These are phyloP conservation scores for Galagoides demidoff DNA, from an alignment of 2,797 vertebrate genomes.

Conservation along the genomic window DNA sequence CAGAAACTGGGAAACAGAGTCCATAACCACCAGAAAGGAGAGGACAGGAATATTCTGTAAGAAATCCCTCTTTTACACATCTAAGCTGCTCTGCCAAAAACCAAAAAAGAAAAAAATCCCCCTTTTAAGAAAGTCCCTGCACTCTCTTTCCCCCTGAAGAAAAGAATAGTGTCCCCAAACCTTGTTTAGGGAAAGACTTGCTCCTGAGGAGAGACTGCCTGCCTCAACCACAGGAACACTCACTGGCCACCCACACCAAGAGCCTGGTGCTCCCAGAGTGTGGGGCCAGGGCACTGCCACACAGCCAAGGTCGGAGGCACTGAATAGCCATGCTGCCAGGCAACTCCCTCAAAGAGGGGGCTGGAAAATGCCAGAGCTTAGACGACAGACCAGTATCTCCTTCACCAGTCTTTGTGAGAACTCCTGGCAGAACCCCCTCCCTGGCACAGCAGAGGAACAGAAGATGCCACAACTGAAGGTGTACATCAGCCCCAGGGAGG, in stretches of 20 bases:
- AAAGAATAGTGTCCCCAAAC: neutral
- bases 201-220: neutral
- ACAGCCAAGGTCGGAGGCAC: neutral
- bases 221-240: neutral
- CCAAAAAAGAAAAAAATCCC: neutral
- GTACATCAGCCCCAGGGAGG: neutral
- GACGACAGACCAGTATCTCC: neutral
- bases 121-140: neutral
- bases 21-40: neutral
- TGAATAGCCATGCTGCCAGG: rapidly evolving
- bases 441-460: too few relatives aligned
- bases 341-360: neutral
- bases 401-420: neutral
- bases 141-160: neutral
- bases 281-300: too few relatives aligned
- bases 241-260: neutral
- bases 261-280: neutral
- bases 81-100: neutral
- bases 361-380: neutral
- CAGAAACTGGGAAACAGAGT: neutral
- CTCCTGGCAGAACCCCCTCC: neutral
- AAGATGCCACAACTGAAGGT: neutral
- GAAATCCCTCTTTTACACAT: neutral
- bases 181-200: neutral
- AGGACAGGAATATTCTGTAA: neutral